phyloP scores from a whole-genome alignment of 2,113 vertebrate species.

The Gymnogyps californianus region DNA sequence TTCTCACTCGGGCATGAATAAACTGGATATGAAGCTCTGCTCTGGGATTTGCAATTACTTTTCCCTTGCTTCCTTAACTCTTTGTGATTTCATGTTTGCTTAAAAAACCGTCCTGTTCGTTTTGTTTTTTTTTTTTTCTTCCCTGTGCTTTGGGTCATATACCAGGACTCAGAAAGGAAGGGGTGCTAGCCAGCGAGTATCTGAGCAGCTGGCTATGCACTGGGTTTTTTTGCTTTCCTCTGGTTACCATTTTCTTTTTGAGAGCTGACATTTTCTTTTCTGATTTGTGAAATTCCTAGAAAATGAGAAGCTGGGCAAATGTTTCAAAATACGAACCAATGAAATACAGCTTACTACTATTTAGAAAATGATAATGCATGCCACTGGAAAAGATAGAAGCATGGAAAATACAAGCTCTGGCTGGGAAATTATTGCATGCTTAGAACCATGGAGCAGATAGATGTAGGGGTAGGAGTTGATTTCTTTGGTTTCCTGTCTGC shows the following conservation, averaged over 20 bases:
- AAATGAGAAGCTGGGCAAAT: slow-evolving; percentile 11
- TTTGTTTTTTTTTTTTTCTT: background rate
- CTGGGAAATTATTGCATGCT: background rate
- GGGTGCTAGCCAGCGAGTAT: background rate
- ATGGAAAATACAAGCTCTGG: slow-evolving; percentile 42
- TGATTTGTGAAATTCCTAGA: slow-evolving; percentile 31
- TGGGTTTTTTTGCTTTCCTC: background rate
- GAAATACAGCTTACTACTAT: background rate
- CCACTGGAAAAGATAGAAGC: slow-evolving; percentile 22
- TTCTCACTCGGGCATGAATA: background rate
- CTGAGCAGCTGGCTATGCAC: background rate
- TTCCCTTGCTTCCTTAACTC: background rate
- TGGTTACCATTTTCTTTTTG: background rate
- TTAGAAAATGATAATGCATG: background rate
- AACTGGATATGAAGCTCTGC: background rate
- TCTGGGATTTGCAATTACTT: background rate
- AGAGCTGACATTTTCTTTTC: background rate
- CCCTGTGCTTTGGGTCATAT: background rate
- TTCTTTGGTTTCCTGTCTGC: slow-evolving; percentile 24
- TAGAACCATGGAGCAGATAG: background rate
- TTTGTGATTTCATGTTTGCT: background rate
- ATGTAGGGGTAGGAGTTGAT: slow-evolving; percentile 17
- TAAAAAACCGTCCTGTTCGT: background rate
- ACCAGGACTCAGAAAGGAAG: background rate
- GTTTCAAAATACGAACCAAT: background rate